These are phyloP conservation scores for Henricia sp. DNA, from an alignment of 53 echinoderm and acorn worm genomes.

Conservation along the genomic window DNA sequence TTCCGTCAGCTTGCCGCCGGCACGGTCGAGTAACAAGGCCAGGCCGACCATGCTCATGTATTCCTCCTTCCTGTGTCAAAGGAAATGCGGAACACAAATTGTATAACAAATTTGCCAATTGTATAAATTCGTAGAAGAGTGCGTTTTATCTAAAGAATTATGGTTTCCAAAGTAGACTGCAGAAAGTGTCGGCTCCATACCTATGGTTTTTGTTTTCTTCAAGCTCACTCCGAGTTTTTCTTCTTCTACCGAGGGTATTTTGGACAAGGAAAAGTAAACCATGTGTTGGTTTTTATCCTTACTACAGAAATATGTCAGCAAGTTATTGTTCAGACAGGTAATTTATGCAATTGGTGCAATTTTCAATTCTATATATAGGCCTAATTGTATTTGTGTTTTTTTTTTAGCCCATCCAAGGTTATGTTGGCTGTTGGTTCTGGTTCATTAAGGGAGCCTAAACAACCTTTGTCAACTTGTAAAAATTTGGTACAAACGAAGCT, in stretches of 20 bases:
- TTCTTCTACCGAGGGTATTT: background rate
- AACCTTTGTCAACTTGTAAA: background rate
- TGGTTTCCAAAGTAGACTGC: background rate
- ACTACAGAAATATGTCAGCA: too few relatives aligned
- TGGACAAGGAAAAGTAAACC: background rate
- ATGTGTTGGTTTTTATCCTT: too few relatives aligned
- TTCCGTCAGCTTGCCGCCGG: slow-evolving; percentile 60
- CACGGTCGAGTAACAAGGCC: slow-evolving; percentile 65
- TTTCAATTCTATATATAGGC: too few relatives aligned
- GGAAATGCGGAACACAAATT: background rate
- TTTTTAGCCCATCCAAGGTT: background rate
- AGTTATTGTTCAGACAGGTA: too few relatives aligned
- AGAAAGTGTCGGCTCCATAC: background rate
- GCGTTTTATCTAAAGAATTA: background rate
- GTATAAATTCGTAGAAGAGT: background rate
- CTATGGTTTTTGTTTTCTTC: background rate
- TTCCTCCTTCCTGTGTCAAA: slow-evolving; percentile 64
- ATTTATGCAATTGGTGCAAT: too few relatives aligned
- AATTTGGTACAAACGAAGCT: background rate
- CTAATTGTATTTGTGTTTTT: too few relatives aligned
- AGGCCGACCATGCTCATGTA: slow-evolving; percentile 68
- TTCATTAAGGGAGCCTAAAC: background rate
- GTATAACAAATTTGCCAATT: background rate
- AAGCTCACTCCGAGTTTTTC: background rate
- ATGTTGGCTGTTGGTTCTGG: background rate